Base-by-base conservation (phyloP, 2,113 vertebrate species). In the Candoia aspera region DNA sequence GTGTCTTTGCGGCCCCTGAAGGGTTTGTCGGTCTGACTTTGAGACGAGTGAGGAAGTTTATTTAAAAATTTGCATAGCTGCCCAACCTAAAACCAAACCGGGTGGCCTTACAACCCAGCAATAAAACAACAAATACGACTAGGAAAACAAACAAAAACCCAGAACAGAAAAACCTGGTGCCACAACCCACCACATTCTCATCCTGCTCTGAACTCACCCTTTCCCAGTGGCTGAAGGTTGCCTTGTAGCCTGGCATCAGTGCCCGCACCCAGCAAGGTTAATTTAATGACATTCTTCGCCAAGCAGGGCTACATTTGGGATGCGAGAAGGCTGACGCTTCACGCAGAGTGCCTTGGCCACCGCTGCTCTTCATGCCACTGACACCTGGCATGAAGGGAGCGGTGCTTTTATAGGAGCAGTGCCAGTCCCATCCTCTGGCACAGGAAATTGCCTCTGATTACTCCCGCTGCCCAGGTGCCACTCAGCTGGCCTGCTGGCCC, bases 311-410 rank as follows among this genome's bases (percentile, higher is more conserved):
- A 6, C 68, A n/a, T 73, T 37, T 37, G 68, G 68, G 68, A 6
- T 13, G 33, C 15, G 0, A 1, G 64, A 33, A 17, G 29, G 29
- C 13, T 0, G 29, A 33, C n/a, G 5, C 13, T 73, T 73, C 64
- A 0, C 13, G 13, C 13, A 0, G 6, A 19, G n/a, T 2, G 15
- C 29, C 62, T 68, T 13, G n/a, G 68, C 62, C 4, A 2, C 5
- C 2, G n/a, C n/a, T n/a, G 60, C 10, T 0, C 64, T 73, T 17
- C 13, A 2, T 17, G n/a, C 49, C 49, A 49, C 49, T 49, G 49
- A 5, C 49, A 49, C 49, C 49, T 49, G 49, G 6, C 5, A 5
- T 49, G 46, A 49, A 49, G 46, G 46, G 46, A 49, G 46, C 46
- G 46, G 46, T 49, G 46, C 46, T 49, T 49, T 49, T 49, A 49